phyloP scores from a whole-genome alignment of 2,888 invertebrate genomes.

The Rhingia rostrata region DNA sequence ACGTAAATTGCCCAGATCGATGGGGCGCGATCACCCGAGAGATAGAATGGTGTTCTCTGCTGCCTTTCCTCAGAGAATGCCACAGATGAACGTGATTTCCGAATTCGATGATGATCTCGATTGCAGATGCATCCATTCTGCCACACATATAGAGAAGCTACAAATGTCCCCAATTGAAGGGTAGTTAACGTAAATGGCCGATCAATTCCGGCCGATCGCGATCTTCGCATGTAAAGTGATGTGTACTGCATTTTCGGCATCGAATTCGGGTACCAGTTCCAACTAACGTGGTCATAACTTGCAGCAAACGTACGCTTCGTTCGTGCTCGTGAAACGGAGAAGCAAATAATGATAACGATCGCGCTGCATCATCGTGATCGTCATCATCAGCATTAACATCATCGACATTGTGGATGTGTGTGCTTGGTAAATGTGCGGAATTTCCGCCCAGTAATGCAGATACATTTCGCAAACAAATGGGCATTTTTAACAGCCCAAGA shows the following conservation, averaged over 20 bases:
- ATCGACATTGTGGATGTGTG: slow-evolving; percentile 16
- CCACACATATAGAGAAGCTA: slow-evolving; percentile 46
- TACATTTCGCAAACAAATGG: slow-evolving; percentile 63
- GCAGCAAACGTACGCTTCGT: slow-evolving; percentile 43
- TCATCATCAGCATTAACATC: slow-evolving; percentile 43
- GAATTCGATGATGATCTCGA: slow-evolving; percentile 69
- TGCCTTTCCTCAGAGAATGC: slow-evolving; percentile 38
- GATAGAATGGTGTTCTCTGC: slow-evolving; percentile 46
- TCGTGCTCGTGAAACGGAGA: slow-evolving; percentile 44
- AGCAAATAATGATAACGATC: slow-evolving; percentile 73
- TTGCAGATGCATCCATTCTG: slow-evolving; percentile 63
- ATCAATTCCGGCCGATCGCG: slow-evolving; percentile 63
- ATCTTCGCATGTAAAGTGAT: slow-evolving; percentile 16
- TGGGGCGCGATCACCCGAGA: slow-evolving; percentile 34
- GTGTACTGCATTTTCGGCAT: slow-evolving; percentile 57
- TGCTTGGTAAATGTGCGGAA: slow-evolving; percentile 41
- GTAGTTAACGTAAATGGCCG: slow-evolving; percentile 73
- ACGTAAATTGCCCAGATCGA: slow-evolving; percentile 66
- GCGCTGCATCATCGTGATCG: slow-evolving; percentile 41
- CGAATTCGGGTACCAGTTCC: slow-evolving; percentile 36
- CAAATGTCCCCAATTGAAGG: slow-evolving; percentile 71
- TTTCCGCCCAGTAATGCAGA: slow-evolving; percentile 42
- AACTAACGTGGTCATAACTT: slow-evolving; percentile 52
- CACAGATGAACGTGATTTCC: slow-evolving; percentile 71
- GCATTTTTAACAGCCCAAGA: slow-evolving; percentile 68